phyloP scores from a whole-genome alignment of 2,113 vertebrate genomes.

The Bos javanicus region DNA sequence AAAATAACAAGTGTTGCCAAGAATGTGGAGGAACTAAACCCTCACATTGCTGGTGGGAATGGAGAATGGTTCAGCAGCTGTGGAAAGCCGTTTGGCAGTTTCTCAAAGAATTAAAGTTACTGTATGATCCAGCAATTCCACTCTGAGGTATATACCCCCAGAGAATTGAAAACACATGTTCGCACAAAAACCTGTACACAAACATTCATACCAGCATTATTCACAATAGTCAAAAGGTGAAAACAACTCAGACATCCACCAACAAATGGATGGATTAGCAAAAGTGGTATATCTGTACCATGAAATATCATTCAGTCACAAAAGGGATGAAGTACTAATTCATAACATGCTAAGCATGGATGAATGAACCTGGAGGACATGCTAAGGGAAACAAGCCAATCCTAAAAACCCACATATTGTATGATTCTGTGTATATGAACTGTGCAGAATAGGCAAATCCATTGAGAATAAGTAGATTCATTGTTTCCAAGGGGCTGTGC shows the following conservation, averaged over 20 bases:
- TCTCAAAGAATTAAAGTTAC: constrained; percentile 2
- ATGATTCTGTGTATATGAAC: background rate
- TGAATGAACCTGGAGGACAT: background rate
- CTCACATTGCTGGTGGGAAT: background rate
- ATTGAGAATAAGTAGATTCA: background rate
- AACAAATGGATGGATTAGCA: background rate
- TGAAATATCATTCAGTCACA: background rate
- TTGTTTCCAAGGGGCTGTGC: background rate
- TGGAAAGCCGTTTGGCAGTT: background rate
- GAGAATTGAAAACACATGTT: background rate
- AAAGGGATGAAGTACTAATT: background rate
- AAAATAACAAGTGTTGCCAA: background rate
- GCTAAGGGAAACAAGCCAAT: background rate
- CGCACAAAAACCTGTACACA: background rate
- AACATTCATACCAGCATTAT: background rate
- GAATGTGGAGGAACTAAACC: background rate
- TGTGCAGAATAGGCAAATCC: background rate
- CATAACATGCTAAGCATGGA: background rate
- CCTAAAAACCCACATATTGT: background rate
- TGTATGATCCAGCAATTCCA: background rate
- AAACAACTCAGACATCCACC: background rate
- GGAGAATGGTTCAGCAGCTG: background rate
- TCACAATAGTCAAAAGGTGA: background rate
- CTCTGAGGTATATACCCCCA: background rate
- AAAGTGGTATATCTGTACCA: background rate